These are phyloP conservation scores for Mormyrus proboscirostris DNA, from an alignment of 2,797 vertebrate genomes.

Conservation along the genomic window DNA sequence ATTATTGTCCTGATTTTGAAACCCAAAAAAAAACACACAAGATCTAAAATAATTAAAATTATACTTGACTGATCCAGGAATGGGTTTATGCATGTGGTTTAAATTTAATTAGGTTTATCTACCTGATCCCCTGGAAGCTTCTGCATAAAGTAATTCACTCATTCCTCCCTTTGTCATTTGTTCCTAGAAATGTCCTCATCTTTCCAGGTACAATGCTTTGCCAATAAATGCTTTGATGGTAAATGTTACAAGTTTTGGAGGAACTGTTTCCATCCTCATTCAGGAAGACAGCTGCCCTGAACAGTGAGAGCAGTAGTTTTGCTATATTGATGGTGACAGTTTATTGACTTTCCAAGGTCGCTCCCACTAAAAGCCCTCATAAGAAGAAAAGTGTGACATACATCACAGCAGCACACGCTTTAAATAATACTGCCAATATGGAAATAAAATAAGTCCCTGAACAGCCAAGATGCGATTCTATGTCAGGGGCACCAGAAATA, in stretches of 20 bases:
- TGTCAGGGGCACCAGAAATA: neutral
- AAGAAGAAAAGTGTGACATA: neutral
- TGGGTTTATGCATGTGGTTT: neutral
- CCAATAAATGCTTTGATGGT: neutral
- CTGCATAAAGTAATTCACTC: neutral
- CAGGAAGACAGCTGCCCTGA: neutral
- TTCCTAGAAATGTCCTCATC: neutral
- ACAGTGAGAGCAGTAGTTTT: neutral
- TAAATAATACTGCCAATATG: neutral
- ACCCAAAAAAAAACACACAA: neutral
- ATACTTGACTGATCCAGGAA: neutral
- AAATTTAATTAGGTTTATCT: neutral
- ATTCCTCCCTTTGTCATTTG: neutral
- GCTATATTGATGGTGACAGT: neutral
- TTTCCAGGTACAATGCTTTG: neutral
- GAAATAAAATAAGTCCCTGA: neutral
- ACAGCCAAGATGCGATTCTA: neutral
- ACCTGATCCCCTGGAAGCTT: slow-evolving; percentile 3
- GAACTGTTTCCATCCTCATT: neutral
- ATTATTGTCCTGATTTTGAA: neutral
- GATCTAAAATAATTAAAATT: neutral
- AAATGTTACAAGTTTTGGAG: neutral
- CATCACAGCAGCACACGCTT: neutral
- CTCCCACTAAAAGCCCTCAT: neutral
- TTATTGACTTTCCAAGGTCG: neutral